These are phyloP conservation scores for Tokudaia tokunoshimensis DNA, from an alignment of 2,797 vertebrate species.

Conservation along the genomic window DNA sequence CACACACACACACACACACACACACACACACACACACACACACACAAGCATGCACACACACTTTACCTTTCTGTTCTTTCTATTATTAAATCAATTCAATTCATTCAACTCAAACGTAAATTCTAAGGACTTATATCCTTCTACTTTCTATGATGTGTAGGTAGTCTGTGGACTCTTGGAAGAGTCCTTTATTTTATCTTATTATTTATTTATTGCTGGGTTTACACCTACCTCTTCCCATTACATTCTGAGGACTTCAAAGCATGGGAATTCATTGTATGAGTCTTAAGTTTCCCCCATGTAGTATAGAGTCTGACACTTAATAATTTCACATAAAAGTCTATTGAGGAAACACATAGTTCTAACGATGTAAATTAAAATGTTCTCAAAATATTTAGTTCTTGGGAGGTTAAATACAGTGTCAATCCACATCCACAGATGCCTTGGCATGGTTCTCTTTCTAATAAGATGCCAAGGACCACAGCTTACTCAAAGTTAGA, in stretches of 20 bases:
- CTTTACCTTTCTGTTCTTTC: background rate
- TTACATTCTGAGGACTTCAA: conserved; percentile 14
- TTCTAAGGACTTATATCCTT: background rate
- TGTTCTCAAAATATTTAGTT: background rate
- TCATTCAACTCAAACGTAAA: background rate
- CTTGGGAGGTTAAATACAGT: conserved; percentile 1
- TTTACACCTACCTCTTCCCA: background rate
- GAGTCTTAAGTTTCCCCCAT: conserved; percentile 5
- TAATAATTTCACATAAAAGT: conserved; percentile 30
- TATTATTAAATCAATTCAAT: conserved; percentile 2
- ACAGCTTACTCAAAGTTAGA: background rate
- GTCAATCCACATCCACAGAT: background rate
- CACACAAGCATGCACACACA: background rate
- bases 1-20: background rate
- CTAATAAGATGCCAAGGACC: background rate
- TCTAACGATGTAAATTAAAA: conserved; percentile 38
- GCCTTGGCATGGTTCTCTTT: background rate
- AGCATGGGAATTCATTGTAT: background rate
- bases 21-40: background rate
- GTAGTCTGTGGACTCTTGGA: background rate
- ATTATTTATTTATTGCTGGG: background rate
- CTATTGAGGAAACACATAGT: background rate
- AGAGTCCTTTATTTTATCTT: conserved; percentile 31
- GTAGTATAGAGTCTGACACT: background rate
- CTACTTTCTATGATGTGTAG: background rate